These are phyloP conservation scores for Sitophilus oryzae DNA, from an alignment of 1,140 invertebrate species.

Conservation along the genomic window DNA sequence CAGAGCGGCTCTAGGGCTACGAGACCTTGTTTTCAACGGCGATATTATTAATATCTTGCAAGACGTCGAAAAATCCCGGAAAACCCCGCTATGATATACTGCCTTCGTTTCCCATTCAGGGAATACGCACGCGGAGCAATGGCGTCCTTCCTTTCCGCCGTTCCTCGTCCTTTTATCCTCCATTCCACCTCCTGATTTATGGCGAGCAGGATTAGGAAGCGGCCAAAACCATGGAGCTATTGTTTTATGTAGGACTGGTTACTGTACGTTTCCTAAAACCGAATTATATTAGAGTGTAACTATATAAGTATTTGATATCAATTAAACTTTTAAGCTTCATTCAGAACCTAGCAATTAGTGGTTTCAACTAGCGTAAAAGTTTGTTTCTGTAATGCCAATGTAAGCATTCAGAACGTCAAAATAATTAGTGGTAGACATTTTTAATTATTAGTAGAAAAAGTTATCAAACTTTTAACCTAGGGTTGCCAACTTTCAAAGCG, in stretches of 20 bases:
- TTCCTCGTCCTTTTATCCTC: too few relatives aligned
- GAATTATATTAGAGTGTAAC: neutral
- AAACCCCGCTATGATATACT: constrained; percentile 21
- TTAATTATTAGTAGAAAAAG: too few relatives aligned
- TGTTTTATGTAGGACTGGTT: constrained; percentile 10
- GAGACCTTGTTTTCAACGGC: constrained; percentile 13
- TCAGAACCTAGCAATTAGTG: too few relatives aligned
- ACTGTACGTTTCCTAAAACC: constrained; percentile 5
- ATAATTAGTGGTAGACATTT: constrained; percentile 1
- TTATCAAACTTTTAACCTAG: too few relatives aligned
- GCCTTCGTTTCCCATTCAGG: constrained; percentile 24
- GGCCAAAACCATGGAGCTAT: constrained; percentile 9
- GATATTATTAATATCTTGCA: constrained; percentile 19
- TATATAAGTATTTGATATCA: neutral
- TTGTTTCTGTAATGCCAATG: too few relatives aligned
- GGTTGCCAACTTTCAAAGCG: too few relatives aligned
- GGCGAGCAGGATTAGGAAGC: constrained; percentile 15
- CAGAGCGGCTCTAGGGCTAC: neutral
- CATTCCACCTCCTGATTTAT: constrained; percentile 19
- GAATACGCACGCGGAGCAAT: constrained; percentile 21
- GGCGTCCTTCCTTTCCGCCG: constrained; percentile 15
- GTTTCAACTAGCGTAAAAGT: too few relatives aligned
- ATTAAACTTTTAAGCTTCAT: too few relatives aligned
- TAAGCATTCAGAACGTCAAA: too few relatives aligned
- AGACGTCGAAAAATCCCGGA: constrained; percentile 11